Evolutionary conservation across 2,888 invertebrate genomes (phyloP).

Genomic region (Tanaodytes sp.): DNA sequence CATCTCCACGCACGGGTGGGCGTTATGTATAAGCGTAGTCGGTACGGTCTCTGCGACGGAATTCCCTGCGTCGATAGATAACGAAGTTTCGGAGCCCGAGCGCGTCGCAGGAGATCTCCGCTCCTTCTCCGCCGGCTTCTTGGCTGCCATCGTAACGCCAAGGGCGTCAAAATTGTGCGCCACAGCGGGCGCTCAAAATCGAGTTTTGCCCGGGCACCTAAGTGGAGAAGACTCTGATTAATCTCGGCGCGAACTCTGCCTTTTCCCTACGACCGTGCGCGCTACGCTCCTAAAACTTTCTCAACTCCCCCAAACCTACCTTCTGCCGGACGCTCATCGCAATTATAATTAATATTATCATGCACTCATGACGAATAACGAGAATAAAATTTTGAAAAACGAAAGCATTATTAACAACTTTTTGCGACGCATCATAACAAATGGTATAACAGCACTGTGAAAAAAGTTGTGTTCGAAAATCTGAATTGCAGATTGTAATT

Average conservation of each 20-base stretch:
- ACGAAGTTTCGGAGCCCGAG: slow-evolving; percentile 64
- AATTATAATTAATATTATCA: slow-evolving; percentile 45
- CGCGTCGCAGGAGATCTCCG: slow-evolving; percentile 35
- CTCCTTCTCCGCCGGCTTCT: slow-evolving; percentile 44
- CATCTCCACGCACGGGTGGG: slow-evolving; percentile 8
- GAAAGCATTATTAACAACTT: too few species aligned
- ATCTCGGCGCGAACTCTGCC: slow-evolving; percentile 63
- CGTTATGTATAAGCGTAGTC: slow-evolving; percentile 1
- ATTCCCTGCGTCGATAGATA: slow-evolving; percentile 63
- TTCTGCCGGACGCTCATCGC: slow-evolving; percentile 23
- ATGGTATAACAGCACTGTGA: too few species aligned
- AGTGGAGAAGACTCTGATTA: slow-evolving; percentile 71
- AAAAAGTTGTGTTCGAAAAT: too few species aligned
- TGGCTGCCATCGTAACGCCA: slow-evolving; percentile 59
- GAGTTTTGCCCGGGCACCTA: slow-evolving; percentile 69
- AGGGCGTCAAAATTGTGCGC: slow-evolving; percentile 72
- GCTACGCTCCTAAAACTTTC: slow-evolving; percentile 37
- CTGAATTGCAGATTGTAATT: too few species aligned
- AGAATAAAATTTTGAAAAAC: too few species aligned
- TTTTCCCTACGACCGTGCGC: slow-evolving; percentile 59
- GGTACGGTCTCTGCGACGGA: slow-evolving; percentile 24
- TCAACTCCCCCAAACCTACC: slow-evolving; percentile 28
- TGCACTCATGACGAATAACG: background rate
- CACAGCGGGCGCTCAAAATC: slow-evolving; percentile 69
- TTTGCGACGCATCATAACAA: too few species aligned